Percentiles rank a stretch among this genome's conserved stretches.
phyloP scores from a whole-genome alignment of 2,797 vertebrate genomes.

The Sebastes matsubarae region DNA sequence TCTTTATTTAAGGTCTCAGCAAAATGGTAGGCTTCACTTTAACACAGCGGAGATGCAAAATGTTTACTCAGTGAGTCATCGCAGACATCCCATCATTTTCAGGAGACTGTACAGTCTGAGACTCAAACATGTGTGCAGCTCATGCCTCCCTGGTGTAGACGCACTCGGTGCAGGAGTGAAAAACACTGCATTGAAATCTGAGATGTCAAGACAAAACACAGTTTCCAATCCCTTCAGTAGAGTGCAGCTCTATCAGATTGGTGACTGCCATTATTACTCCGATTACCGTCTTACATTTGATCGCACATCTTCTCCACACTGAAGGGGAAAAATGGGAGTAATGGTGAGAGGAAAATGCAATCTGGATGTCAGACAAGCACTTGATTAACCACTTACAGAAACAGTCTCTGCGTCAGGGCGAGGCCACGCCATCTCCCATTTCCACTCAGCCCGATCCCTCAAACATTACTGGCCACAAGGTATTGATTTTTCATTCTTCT shows the following conservation, averaged over 20 bases:
- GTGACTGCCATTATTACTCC: conserved; percentile 47
- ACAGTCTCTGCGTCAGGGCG: conserved; percentile 41
- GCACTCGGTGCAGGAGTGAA: conserved; percentile 17
- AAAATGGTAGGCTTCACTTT: conserved; percentile 11
- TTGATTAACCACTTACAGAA: conserved; percentile 77
- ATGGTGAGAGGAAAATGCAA: conserved; percentile 75
- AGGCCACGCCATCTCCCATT: conserved; percentile 76
- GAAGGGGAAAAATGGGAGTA: conserved; percentile 57
- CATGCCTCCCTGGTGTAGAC: neutral
- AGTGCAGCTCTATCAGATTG: conserved; percentile 56
- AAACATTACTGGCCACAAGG: conserved; percentile 83
- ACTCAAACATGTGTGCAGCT: conserved; percentile 8
- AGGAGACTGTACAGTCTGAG: conserved; percentile 1
- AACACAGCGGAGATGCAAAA: conserved; percentile 17
- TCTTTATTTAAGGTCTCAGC: conserved; percentile 14
- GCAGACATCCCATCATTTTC: conserved; percentile 12
- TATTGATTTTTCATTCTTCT: conserved; percentile 80
- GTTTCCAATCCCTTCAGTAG: conserved; percentile 36
- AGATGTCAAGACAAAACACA: conserved; percentile 44
- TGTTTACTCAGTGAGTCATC: conserved; percentile 42
- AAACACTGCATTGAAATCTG: conserved; percentile 42
- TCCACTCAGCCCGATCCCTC: conserved; percentile 82
- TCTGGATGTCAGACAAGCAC: conserved; percentile 73
- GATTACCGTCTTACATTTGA: conserved; percentile 65
- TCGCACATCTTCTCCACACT: conserved; percentile 52